These are phyloP conservation scores for Thamnophis sirtalis DNA, from an alignment of 2,113 vertebrate genomes.

Conservation along the genomic window DNA sequence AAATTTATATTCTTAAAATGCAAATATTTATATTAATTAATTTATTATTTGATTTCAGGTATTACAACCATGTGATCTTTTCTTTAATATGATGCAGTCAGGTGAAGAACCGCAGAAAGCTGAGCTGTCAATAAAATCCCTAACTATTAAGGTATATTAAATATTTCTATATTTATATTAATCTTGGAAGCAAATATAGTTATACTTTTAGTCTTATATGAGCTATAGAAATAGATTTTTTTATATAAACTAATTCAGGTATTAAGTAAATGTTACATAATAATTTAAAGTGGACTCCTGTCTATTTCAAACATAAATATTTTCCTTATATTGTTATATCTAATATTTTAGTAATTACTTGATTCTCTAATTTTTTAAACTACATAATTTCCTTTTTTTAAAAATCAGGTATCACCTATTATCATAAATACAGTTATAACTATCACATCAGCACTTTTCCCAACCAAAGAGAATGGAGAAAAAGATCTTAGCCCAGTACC, in stretches of 20 bases:
- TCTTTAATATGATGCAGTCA: slow-evolving; percentile 76
- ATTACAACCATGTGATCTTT: slow-evolving; percentile 89
- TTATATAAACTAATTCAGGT: not conserved
- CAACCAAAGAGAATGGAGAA: slow-evolving; percentile 75
- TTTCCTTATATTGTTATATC: not conserved
- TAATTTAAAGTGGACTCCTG: not conserved
- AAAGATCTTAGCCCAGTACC: slow-evolving; percentile 75
- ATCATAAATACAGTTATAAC: slow-evolving; percentile 97
- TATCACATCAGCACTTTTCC: slow-evolving; percentile 87
- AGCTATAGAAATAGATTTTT: not conserved
- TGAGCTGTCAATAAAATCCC: slow-evolving; percentile 80
- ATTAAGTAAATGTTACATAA: not conserved
- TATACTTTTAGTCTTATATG: not conserved
- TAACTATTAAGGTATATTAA: slow-evolving; percentile 83
- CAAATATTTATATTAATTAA: not conserved
- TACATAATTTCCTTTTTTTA: not conserved
- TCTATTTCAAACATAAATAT: not conserved
- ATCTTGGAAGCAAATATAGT: not conserved
- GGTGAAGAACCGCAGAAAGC: slow-evolving; percentile 75
- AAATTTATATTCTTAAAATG: not conserved
- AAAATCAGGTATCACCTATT: slow-evolving; percentile 88
- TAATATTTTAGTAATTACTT: not conserved
- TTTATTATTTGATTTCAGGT: slow-evolving; percentile 60
- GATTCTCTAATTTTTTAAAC: not conserved
- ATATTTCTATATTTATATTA: not conserved